These are phyloP conservation scores for Indicator maculatus DNA, from an alignment of 2,113 vertebrate genomes.

Conservation along the genomic window DNA sequence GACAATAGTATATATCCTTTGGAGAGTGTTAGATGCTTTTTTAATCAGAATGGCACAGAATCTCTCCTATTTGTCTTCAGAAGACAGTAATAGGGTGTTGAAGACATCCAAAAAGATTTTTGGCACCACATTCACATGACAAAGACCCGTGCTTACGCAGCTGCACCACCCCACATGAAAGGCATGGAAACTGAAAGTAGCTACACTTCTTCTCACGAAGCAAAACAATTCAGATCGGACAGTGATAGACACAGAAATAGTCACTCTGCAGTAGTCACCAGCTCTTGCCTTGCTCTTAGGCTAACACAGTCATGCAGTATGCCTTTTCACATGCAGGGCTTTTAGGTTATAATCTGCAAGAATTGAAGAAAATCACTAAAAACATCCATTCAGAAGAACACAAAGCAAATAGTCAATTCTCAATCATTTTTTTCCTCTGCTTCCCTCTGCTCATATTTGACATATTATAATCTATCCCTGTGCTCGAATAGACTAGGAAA, in stretches of 20 bases:
- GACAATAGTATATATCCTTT: neutral
- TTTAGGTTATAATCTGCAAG: neutral
- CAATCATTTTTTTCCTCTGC: rapidly evolving
- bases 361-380: neutral
- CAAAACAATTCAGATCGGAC: neutral
- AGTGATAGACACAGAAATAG: neutral
- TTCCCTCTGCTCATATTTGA: neutral
- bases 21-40: neutral
- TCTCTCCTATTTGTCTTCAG: neutral
- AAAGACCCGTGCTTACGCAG: neutral
- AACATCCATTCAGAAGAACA: neutral
- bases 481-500: neutral
- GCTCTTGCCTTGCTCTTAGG: neutral
- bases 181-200: neutral
- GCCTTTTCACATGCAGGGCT: neutral
- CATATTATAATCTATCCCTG: neutral
- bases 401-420: neutral
- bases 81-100: neutral
- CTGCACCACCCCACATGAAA: neutral
- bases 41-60: neutral
- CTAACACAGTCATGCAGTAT: neutral
- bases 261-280: neutral
- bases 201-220: neutral
- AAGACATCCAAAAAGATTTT: neutral
- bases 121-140: neutral